These are phyloP conservation scores for Thermophis baileyi DNA, from an alignment of 2,113 vertebrate species.

Conservation along the genomic window DNA sequence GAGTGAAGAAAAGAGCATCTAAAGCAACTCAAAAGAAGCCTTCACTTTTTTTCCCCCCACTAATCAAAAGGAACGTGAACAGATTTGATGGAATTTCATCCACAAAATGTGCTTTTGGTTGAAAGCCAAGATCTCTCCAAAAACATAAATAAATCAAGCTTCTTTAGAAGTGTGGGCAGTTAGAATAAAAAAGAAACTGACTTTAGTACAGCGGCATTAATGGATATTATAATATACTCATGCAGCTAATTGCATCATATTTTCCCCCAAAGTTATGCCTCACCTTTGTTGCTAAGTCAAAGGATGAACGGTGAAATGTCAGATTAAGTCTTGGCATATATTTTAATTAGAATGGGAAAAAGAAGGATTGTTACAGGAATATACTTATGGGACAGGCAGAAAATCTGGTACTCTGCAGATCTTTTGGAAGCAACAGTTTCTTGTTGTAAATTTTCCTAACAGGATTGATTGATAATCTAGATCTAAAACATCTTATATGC, in stretches of 20 bases:
- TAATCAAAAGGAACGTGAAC: slow-evolving; percentile 35
- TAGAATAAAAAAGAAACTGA: slow-evolving; percentile 42
- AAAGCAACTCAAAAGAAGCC: slow-evolving; percentile 36
- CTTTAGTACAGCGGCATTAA: slow-evolving; percentile 3
- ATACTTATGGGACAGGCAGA: not conserved
- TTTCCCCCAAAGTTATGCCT: slow-evolving; percentile 31
- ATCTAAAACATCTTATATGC: not conserved
- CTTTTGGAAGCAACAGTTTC: not conserved
- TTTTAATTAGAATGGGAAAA: not conserved
- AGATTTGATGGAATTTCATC: slow-evolving; percentile 43
- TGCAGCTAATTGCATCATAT: slow-evolving; percentile 30
- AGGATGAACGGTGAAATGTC: not conserved
- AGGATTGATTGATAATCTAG: not conserved
- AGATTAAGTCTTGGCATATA: not conserved
- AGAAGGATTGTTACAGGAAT: not conserved
- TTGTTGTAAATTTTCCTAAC: not conserved
- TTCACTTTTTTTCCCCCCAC: slow-evolving; percentile 24
- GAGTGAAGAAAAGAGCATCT: slow-evolving; percentile 41
- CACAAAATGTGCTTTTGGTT: slow-evolving; percentile 44
- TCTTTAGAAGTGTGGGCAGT: slow-evolving; percentile 46
- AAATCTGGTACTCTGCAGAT: not conserved
- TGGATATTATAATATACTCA: slow-evolving; percentile 22
- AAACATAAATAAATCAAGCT: slow-evolving; percentile 35
- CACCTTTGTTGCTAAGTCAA: not conserved
- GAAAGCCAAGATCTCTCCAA: slow-evolving; percentile 19